phyloP scores from a whole-genome alignment of 2,113 vertebrate genomes.

The Mus spicilegus region DNA sequence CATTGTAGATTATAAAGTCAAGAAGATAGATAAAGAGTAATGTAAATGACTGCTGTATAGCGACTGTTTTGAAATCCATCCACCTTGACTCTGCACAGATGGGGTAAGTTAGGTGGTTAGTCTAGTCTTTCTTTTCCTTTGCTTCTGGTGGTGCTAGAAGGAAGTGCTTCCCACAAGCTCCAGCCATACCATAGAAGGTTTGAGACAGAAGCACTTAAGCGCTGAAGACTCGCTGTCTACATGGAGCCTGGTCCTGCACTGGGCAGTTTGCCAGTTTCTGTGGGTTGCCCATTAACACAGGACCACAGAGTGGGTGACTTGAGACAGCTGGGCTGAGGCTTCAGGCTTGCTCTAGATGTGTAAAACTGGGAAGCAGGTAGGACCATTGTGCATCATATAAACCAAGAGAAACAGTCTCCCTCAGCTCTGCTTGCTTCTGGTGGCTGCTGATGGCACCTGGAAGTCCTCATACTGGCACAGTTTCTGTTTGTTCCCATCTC shows the following conservation, averaged over 20 bases:
- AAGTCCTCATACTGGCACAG: neutral
- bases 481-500: neutral
- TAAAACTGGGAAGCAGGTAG: neutral
- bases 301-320: neutral
- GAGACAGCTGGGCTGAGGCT: neutral
- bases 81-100: neutral
- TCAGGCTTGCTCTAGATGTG: neutral
- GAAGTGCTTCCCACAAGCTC: neutral
- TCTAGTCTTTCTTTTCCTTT: neutral
- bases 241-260: fast-evolving
- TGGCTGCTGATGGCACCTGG: neutral
- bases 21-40: neutral
- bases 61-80: neutral
- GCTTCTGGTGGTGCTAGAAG: neutral
- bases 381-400: neutral
- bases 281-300: neutral
- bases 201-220: neutral
- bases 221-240: neutral
- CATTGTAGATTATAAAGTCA: neutral
- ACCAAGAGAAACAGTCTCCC: neutral
- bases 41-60: neutral
- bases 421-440: neutral
- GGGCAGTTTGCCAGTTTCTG: neutral
- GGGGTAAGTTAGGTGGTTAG: too few species aligned
- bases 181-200: neutral